Evolutionary conservation across 1,140 invertebrate genomes (phyloP).

Genomic region (Nymphalis io): DNA sequence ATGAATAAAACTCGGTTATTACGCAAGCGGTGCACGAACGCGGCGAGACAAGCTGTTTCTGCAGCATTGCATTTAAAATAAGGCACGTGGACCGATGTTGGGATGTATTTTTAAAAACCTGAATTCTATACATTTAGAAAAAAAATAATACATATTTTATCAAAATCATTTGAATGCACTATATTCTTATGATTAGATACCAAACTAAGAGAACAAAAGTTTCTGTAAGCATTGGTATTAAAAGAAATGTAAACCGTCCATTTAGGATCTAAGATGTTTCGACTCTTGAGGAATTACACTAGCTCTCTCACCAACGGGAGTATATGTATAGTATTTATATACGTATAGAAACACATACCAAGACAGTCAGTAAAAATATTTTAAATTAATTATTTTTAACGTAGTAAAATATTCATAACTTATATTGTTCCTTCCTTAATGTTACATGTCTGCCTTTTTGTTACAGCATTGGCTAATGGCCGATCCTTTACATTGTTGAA

Average conservation of each 20-base stretch:
- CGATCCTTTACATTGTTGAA: slow-evolving; percentile 18
- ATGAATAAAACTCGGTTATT: slow-evolving; percentile 37
- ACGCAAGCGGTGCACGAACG: slow-evolving; percentile 31
- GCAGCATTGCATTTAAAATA: slow-evolving; percentile 32
- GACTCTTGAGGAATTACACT: too few relatives aligned
- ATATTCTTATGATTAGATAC: not conserved
- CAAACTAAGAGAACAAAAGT: not conserved
- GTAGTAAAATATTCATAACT: not conserved
- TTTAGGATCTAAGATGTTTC: too few relatives aligned
- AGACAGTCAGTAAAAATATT: too few relatives aligned
- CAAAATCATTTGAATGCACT: not conserved
- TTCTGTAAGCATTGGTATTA: too few relatives aligned
- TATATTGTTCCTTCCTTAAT: not conserved
- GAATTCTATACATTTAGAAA: not conserved
- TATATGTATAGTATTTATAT: too few relatives aligned
- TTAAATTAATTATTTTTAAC: too few relatives aligned
- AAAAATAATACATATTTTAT: not conserved
- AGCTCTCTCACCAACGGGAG: too few relatives aligned
- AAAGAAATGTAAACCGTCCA: too few relatives aligned
- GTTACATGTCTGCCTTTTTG: not conserved
- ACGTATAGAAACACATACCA: too few relatives aligned
- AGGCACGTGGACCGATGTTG: slow-evolving; percentile 19
- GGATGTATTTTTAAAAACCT: slow-evolving; percentile 18
- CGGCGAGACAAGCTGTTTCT: slow-evolving; percentile 29
- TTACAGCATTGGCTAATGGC: slow-evolving; percentile 16